phyloP scores from a whole-genome alignment of 2,797 vertebrate species.

The Macropodus opercularis region DNA sequence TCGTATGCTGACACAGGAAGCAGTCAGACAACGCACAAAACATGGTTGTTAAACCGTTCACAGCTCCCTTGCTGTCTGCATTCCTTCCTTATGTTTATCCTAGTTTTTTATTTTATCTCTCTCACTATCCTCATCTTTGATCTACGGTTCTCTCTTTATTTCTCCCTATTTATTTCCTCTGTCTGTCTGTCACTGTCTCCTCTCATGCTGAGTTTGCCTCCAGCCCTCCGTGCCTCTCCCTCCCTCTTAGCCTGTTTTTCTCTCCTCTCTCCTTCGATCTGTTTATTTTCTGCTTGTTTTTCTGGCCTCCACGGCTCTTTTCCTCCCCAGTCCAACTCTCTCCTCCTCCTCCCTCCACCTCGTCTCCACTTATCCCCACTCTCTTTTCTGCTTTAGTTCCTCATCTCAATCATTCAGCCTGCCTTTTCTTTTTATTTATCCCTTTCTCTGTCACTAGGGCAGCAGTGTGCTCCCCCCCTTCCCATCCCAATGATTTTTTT shows the following conservation, averaged over 20 bases:
- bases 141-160: not conserved
- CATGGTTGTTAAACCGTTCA: not conserved
- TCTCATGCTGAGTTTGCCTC: conserved; percentile 67
- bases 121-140: not conserved
- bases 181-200: conserved; percentile 40
- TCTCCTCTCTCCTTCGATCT: conserved; percentile 66
- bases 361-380: conserved; percentile 4
- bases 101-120: not conserved
- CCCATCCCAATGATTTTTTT: conserved; percentile 3
- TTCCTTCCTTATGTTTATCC: not conserved
- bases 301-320: conserved; percentile 53
- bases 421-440: not conserved
- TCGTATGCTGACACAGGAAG: not conserved
- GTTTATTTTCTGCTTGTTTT: conserved; percentile 74
- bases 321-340: conserved; percentile 16
- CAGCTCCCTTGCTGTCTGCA: not conserved
- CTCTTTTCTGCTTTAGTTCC: not conserved
- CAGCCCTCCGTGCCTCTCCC: conserved; percentile 51
- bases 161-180: conserved; percentile 33
- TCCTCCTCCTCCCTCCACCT: not conserved
- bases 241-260: conserved; percentile 62
- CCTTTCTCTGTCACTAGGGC: not conserved
- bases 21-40: not conserved
- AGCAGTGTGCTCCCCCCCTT: not conserved
- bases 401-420: not conserved